Conservation (phyloP, 2,113 vertebrate genomes). For the Mugil cephalus region DNA sequence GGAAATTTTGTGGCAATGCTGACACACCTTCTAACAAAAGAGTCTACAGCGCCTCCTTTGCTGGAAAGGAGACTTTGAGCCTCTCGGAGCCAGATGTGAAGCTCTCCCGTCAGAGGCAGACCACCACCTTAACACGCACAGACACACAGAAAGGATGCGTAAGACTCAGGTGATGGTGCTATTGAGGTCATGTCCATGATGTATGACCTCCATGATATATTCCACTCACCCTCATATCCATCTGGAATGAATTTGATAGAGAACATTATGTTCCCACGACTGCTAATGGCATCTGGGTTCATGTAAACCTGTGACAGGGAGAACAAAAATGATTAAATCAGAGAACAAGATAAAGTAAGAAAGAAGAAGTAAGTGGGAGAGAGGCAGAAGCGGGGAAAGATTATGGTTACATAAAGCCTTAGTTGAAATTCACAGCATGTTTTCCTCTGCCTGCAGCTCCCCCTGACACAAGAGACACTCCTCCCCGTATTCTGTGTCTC, state of each 20-base stretch:
- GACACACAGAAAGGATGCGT: slow-evolving; percentile 1
- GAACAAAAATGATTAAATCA: slow-evolving; percentile 3
- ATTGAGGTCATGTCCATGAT: background rate
- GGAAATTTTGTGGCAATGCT: background rate
- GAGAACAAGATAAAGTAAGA: slow-evolving; percentile 18
- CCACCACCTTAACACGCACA: slow-evolving; percentile 82
- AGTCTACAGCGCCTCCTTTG: slow-evolving; percentile 86
- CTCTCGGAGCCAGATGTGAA: slow-evolving; percentile 96
- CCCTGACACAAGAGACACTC: slow-evolving; percentile 43
- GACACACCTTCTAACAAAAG: slow-evolving; percentile 91
- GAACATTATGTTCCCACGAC: slow-evolving; percentile 87
- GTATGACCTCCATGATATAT: background rate
- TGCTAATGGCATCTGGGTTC: slow-evolving; percentile 82
- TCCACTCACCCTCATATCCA: slow-evolving; percentile 85
- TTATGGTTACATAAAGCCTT: slow-evolving; percentile 72
- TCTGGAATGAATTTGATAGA: slow-evolving; percentile 91
- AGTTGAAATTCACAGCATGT: slow-evolving; percentile 78
- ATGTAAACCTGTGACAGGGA: slow-evolving; percentile 80
- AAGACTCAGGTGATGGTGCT: background rate
- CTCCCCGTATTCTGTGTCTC: slow-evolving; percentile 36
- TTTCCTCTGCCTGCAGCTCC: slow-evolving; percentile 62
- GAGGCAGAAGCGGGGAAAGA: slow-evolving; percentile 41
- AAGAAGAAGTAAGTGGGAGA: slow-evolving; percentile 1
- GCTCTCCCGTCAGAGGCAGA: slow-evolving; percentile 90
- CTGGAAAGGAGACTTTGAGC: slow-evolving; percentile 89